phyloP scores from a whole-genome alignment of 2,888 invertebrate species.

The Saturnia japonica region DNA sequence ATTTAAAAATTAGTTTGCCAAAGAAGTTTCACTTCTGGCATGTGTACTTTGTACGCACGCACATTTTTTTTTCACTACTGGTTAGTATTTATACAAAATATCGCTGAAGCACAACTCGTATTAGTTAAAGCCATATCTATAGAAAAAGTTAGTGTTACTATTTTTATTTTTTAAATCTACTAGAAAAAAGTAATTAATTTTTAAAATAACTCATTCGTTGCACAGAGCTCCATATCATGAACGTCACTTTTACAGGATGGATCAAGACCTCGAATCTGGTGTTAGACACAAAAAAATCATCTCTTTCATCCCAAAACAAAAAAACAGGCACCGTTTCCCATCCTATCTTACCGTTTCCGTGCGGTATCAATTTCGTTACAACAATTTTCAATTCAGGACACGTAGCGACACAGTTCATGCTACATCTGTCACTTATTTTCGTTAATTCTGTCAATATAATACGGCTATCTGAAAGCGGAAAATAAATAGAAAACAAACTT shows the following conservation, averaged over 20 bases:
- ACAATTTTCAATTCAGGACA: constrained; percentile 76
- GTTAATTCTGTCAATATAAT: constrained; percentile 52
- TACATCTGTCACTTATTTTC: constrained; percentile 42
- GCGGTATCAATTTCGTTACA: constrained; percentile 72
- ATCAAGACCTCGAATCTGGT: background rate
- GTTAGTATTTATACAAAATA: background rate
- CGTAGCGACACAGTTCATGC: constrained; percentile 46
- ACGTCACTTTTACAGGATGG: background rate
- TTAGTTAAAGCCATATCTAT: background rate
- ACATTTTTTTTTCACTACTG: no score
- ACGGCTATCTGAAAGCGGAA: constrained; percentile 62
- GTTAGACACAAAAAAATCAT: constrained; percentile 23
- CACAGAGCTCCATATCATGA: background rate
- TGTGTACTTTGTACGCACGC: no score
- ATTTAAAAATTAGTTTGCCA: no score
- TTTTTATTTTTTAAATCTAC: background rate
- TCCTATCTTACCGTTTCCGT: constrained; percentile 66
- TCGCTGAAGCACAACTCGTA: background rate
- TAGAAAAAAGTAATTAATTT: background rate
- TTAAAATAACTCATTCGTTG: background rate
- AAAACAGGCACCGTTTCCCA: background rate
- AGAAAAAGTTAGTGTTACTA: background rate
- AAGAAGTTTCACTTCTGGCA: no score
- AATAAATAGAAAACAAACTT: constrained; percentile 22
- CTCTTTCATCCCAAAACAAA: background rate